Percentiles rank a stretch among this genome's conserved stretches.
phyloP scores from a whole-genome alignment of 2,797 vertebrate species.

The Pteropus rufus region DNA sequence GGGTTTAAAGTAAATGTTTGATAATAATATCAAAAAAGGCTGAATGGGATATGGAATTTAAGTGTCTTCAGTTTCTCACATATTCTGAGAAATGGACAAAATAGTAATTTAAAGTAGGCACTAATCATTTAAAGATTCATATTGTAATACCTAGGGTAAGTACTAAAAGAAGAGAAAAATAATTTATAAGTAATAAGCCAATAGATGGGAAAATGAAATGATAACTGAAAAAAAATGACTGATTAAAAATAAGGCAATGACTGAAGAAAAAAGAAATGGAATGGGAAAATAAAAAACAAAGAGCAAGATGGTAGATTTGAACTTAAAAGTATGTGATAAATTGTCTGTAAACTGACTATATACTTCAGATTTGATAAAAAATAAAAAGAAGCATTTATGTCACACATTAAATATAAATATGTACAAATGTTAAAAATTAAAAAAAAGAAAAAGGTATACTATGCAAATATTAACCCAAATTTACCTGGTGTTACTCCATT shows the following conservation, averaged over 20 bases:
- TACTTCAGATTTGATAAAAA: slow-evolving; percentile 37
- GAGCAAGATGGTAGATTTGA: background rate
- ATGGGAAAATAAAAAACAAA: background rate
- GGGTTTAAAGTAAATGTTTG: background rate
- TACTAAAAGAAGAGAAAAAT: background rate
- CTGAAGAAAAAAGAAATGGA: background rate
- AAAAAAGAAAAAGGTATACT: background rate
- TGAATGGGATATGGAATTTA: background rate
- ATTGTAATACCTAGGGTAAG: background rate
- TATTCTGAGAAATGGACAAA: background rate
- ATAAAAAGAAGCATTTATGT: slow-evolving; percentile 9
- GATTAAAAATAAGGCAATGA: background rate
- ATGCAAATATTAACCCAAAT: background rate
- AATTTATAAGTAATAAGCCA: background rate
- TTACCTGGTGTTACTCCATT: background rate
- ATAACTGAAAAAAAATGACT: background rate
- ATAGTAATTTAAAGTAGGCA: background rate
- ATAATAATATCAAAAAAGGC: background rate
- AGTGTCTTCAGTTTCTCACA: background rate
- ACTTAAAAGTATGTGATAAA: background rate
- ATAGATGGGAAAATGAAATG: background rate
- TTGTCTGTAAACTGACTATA: background rate
- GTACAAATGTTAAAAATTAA: slow-evolving; percentile 31
- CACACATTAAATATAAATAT: background rate
- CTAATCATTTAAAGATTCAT: background rate